Conservation (phyloP, 2,113 vertebrate genomes). For the Noctilio leporinus region DNA sequence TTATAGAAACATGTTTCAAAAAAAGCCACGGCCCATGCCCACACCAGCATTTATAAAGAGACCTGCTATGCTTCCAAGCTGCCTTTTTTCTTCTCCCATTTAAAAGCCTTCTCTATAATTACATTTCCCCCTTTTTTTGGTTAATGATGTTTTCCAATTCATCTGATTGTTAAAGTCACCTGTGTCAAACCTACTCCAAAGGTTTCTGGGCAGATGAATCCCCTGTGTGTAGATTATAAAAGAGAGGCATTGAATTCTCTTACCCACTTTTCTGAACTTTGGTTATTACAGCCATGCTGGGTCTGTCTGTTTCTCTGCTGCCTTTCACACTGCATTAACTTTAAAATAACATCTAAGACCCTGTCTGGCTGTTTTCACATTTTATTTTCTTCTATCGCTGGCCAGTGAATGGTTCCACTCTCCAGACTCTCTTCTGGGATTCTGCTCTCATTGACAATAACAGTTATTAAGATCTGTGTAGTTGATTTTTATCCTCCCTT, state of each 20-base stretch:
- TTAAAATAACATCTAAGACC: constrained; percentile 70
- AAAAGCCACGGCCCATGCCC: not conserved
- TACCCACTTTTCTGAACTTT: constrained; percentile 54
- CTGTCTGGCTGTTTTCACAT: constrained; percentile 64
- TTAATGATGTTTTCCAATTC: constrained; percentile 45
- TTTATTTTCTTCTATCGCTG: constrained; percentile 64
- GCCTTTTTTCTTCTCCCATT: not conserved
- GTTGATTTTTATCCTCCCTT: constrained; percentile 61
- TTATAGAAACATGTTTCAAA: not conserved
- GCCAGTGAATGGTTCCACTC: constrained; percentile 64
- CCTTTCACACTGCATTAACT: constrained; percentile 60
- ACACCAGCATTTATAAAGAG: not conserved
- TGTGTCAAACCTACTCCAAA: not conserved
- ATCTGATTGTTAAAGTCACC: constrained; percentile 31
- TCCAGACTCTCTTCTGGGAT: constrained; percentile 51
- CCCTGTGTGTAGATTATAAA: constrained; percentile 51
- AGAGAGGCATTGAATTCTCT: constrained; percentile 42
- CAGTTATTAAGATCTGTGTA: constrained; percentile 67
- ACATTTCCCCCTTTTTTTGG: not conserved
- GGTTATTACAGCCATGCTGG: not conserved
- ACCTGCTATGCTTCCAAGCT: not conserved
- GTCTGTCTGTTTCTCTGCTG: constrained; percentile 3
- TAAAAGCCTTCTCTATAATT: not conserved
- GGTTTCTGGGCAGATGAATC: constrained; percentile 35
- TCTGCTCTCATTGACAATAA: constrained; percentile 61